Evolutionary conservation across 2,113 vertebrate genomes (phyloP).

Genomic region (Sylvia atricapilla): DNA sequence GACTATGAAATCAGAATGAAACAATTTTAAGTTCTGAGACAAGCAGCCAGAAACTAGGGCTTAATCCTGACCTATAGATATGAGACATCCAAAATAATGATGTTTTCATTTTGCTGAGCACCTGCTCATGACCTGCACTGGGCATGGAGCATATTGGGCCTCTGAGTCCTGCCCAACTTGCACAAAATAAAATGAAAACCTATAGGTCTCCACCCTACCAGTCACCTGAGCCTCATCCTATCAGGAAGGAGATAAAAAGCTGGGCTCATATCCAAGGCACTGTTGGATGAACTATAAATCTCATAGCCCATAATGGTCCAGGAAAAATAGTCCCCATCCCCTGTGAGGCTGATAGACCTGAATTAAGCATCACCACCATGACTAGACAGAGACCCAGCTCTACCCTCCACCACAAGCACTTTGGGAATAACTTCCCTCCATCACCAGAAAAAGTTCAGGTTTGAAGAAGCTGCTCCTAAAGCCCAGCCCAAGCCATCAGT

Average conservation of each 20-base stretch:
- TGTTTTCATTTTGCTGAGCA: background rate
- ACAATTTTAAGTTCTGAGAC: background rate
- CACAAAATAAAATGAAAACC: background rate
- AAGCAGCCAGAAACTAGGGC: background rate
- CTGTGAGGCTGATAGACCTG: background rate
- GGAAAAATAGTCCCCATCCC: background rate
- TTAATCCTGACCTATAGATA: background rate
- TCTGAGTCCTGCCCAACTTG: background rate
- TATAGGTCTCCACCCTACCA: background rate
- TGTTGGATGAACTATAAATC: rapidly evolving
- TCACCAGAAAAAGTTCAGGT: background rate
- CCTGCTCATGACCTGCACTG: background rate
- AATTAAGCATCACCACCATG: background rate
- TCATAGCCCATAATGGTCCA: background rate
- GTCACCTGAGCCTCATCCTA: background rate
- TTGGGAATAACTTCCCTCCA: background rate
- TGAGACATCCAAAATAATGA: background rate
- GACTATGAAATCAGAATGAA: background rate
- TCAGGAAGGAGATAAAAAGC: background rate
- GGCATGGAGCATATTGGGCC: rapidly evolving
- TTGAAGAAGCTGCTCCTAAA: background rate
- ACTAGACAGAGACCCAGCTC: background rate
- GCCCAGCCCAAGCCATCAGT: background rate
- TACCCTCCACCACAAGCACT: background rate
- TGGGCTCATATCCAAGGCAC: background rate